A percentile compares a stretch with the other conserved stretches of the same genome.
Evolutionary conservation across 2,888 invertebrate genomes (phyloP).

Genomic region (Pachycephus smyrnensis): DNA sequence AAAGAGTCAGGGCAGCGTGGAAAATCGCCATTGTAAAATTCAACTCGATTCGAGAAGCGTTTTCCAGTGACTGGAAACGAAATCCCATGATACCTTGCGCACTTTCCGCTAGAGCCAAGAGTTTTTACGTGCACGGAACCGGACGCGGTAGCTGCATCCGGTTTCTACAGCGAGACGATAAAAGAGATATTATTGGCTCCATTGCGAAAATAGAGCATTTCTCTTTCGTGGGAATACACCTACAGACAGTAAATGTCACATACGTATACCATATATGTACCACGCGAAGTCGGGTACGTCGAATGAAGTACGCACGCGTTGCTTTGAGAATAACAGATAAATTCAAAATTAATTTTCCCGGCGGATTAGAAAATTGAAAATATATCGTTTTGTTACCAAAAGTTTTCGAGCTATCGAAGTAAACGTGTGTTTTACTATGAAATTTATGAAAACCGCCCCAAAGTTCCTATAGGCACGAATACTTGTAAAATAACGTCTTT

Average conservation of each 20-base stretch:
- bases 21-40: too few species aligned
- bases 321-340: conserved; percentile 34
- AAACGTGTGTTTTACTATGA: neutral
- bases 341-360: conserved; percentile 34
- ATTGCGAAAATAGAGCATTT: conserved; percentile 24
- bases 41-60: too few species aligned
- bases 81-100: too few species aligned
- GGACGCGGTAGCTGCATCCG: too few species aligned
- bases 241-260: neutral
- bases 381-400: neutral
- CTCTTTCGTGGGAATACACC: neutral
- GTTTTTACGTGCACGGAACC: too few species aligned
- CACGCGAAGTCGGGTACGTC: too few species aligned
- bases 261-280: neutral
- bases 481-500: neutral
- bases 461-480: too few species aligned
- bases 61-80: too few species aligned
- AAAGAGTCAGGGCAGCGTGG: too few species aligned
- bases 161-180: too few species aligned
- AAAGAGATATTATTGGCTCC: conserved; percentile 16
- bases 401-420: neutral
- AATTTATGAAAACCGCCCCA: neutral
- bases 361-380: conserved; percentile 1
- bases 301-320: too few species aligned
- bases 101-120: too few species aligned